Evolutionary conservation across 2,797 vertebrate genomes (phyloP).

Genomic region (Picus viridis): DNA sequence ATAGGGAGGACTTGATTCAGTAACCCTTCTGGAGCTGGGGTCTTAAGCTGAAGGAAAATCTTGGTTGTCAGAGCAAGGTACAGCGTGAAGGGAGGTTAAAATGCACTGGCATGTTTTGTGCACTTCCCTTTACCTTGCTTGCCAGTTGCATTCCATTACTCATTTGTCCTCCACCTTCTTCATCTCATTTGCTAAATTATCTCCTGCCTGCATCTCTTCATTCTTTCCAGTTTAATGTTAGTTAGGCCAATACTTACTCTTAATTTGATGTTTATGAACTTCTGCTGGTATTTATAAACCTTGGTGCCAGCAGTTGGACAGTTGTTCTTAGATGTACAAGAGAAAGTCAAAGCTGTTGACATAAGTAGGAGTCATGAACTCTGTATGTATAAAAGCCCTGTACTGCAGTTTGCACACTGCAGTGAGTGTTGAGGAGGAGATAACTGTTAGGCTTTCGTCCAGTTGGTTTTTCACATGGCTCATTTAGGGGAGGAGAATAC

Average conservation of each 20-base stretch:
- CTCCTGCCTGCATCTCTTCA: slow-evolving; percentile 19
- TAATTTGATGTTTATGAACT: slow-evolving; percentile 37
- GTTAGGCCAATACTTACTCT: slow-evolving; percentile 16
- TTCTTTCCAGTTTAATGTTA: not conserved
- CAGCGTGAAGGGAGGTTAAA: not conserved
- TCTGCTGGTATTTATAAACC: slow-evolving; percentile 23
- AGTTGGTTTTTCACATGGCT: not conserved
- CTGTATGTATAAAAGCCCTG: not conserved
- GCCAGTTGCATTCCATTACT: not conserved
- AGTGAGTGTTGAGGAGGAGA: not conserved
- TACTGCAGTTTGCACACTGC: not conserved
- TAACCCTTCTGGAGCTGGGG: not conserved
- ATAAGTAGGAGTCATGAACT: slow-evolving; percentile 16
- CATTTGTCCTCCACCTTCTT: not conserved
- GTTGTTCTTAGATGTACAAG: slow-evolving; percentile 29
- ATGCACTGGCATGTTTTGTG: not conserved
- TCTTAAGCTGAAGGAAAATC: not conserved
- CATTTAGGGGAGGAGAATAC: not conserved
- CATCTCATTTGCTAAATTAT: not conserved
- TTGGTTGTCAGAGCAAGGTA: not conserved
- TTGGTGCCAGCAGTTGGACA: not conserved
- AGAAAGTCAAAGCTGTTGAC: slow-evolving; percentile 43
- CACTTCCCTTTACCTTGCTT: not conserved
- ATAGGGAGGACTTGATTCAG: not conserved
- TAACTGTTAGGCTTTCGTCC: not conserved